A percentile compares a stretch with the other conserved stretches of the same genome.
Evolutionary conservation across 1,140 invertebrate species (phyloP).

Genomic region (Telenomus remus): DNA sequence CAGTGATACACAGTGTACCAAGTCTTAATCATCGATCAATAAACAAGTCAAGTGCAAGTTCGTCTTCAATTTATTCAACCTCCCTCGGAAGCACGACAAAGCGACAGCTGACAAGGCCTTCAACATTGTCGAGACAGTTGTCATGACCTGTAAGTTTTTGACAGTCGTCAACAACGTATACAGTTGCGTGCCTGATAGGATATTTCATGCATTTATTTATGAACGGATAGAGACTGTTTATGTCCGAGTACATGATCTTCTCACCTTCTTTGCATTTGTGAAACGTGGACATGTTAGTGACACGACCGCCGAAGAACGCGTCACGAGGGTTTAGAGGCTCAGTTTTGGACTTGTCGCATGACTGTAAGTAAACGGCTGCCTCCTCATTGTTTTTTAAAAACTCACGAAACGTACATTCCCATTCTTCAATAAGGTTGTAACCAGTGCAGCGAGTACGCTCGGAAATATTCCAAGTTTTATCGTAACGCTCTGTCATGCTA

Average conservation of each 20-base stretch:
- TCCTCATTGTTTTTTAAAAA: background rate
- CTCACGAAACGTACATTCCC: background rate
- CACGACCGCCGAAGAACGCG: background rate
- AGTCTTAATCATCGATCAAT: no score
- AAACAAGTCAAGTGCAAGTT: no score
- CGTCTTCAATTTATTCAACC: no score
- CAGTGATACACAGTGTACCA: no score
- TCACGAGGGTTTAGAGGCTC: background rate
- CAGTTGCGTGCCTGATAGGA: background rate
- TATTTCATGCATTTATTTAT: background rate
- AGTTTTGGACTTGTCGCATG: background rate
- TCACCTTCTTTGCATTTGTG: background rate
- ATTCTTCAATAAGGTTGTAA: background rate
- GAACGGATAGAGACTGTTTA: background rate
- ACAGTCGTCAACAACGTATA: background rate
- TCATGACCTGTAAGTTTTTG: background rate
- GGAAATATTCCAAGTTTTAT: no score
- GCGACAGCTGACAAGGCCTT: background rate
- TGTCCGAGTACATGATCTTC: background rate
- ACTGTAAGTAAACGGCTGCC: background rate
- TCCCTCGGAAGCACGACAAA: no score
- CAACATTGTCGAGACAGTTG: background rate
- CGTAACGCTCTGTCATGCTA: no score
- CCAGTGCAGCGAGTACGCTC: no score
- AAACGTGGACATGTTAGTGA: background rate